Evolutionary conservation across 2,888 invertebrate species (phyloP).

Genomic region (Carterocephalus palaemon): DNA sequence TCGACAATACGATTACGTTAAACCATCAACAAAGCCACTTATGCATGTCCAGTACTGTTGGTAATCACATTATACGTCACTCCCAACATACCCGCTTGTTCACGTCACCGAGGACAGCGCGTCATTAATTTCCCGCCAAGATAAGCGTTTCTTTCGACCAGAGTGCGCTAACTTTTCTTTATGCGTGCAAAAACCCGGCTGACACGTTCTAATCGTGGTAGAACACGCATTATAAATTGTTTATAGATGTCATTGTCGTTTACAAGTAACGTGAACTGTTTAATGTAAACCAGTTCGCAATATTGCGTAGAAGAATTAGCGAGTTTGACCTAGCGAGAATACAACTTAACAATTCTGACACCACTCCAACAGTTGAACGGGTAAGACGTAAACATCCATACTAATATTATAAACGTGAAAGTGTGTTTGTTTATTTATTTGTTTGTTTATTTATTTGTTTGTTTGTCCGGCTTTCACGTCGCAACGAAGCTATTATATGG

Average conservation of each 20-base stretch:
- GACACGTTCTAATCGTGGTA: conserved; percentile 17
- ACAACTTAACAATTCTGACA: too few relatives aligned
- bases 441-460: too few relatives aligned
- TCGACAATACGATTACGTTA: too few relatives aligned
- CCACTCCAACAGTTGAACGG: too few relatives aligned
- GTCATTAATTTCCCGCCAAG: conserved; percentile 28
- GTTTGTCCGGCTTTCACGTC: too few relatives aligned
- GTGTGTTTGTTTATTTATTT: too few relatives aligned
- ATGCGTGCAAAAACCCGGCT: conserved; percentile 24
- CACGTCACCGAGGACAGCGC: conserved; percentile 14
- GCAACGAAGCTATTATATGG: too few relatives aligned
- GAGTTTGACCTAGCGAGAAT: too few relatives aligned
- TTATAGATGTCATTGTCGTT: background rate
- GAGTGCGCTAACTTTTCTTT: conserved; percentile 19
- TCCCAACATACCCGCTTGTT: conserved; percentile 3
- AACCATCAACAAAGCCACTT: conserved; percentile 8
- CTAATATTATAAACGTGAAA: too few relatives aligned
- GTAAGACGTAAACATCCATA: too few relatives aligned
- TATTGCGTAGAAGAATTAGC: too few relatives aligned
- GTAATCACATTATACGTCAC: conserved; percentile 22
- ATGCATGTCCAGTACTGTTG: conserved; percentile 10
- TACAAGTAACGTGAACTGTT: background rate
- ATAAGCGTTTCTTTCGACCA: conserved; percentile 27
- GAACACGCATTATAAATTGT: conserved; percentile 15
- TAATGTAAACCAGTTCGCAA: too few relatives aligned